phyloP scores from a whole-genome alignment of 1,140 invertebrate genomes.

The Lucilia sericata region DNA sequence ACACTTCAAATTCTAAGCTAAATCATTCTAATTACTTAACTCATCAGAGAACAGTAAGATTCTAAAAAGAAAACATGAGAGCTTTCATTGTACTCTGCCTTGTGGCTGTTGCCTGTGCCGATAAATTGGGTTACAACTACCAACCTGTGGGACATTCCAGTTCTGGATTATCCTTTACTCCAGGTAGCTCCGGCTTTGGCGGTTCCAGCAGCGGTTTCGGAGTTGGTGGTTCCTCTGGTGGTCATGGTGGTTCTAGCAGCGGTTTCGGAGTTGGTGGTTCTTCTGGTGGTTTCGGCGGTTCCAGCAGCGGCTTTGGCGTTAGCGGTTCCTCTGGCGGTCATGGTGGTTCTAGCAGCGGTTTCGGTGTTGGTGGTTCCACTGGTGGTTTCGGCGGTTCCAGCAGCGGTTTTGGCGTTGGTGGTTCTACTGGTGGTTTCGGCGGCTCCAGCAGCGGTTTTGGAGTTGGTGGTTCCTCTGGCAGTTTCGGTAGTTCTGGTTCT shows the following conservation, averaged over 20 bases:
- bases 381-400: conserved; percentile 31
- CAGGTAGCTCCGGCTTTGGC: conserved; percentile 39
- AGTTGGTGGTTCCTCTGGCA: background rate
- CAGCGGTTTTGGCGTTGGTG: conserved; percentile 27
- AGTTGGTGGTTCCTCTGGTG: background rate
- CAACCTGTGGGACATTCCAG: conserved; percentile 58
- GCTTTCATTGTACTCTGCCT: conserved; percentile 52
- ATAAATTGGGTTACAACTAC: conserved; percentile 65
- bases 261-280: background rate
- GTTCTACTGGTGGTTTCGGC: background rate
- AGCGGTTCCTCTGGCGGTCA: background rate
- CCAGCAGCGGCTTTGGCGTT: background rate
- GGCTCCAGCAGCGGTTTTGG: no score
- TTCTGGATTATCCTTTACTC: conserved; percentile 57
- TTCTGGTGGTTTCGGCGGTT: background rate
- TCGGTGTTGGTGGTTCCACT: background rate
- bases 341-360: background rate
- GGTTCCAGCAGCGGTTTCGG: no score
- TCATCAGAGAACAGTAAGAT: conserved; percentile 32
- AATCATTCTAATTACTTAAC: conserved; percentile 29
- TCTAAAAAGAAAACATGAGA: conserved; percentile 43
- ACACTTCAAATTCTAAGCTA: background rate
- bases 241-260: background rate
- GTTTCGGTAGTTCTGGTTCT: background rate
- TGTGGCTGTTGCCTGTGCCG: conserved; percentile 56